Evolutionary conservation across 2,113 vertebrate genomes (phyloP), one percentile per base, ranked within the genome.

Genomic region (Thymallus thymallus): DNA sequence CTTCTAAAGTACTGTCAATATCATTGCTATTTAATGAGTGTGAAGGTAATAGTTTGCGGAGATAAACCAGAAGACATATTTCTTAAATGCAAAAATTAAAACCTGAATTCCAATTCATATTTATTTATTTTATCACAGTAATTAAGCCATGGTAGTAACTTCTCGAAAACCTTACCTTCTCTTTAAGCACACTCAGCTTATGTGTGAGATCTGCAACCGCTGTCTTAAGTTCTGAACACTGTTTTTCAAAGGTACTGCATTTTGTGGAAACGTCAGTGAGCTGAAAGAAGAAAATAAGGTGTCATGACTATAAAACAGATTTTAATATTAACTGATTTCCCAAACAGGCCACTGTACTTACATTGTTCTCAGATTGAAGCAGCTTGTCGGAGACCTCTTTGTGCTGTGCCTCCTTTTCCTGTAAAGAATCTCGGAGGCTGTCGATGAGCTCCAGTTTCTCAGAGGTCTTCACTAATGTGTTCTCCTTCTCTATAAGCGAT

Each of bases 401-500:
- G 82, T 77, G 87, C 41, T 92, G 79, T 45, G 75, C 63, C 61
- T 96, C 94, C 68, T 91, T 95, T 61, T 92, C 89, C 1, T 90
- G 90, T 80, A 96, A 75, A 23, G 88, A 78, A 23, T 92, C 93
- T 73, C 80, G 86, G 48, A 95, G 86, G 78, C 79, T 83, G 84
- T 80, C 91, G 48, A 94, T 90, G 46, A 94, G 87, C 74, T 94
- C 90, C 2, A 96, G 87, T 68, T 94, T 94, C 85, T 93, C 93
- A 0, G 89, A 89, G 0, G 74, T 86, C 74, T 90, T 90, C 58
- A 90, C 88, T 68, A 97, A 71, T 0, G 90, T 93, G 6, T 93
- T 92, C 18, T 96, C 96, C 80, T 95, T 96, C 86, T 96, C 96
- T n/a, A 90, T 88, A 26, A 97, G 93, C 0, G 94, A 94, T 41